Base-by-base conservation (phyloP, 1,140 invertebrate genomes). In the Anastrepha obliqua region DNA sequence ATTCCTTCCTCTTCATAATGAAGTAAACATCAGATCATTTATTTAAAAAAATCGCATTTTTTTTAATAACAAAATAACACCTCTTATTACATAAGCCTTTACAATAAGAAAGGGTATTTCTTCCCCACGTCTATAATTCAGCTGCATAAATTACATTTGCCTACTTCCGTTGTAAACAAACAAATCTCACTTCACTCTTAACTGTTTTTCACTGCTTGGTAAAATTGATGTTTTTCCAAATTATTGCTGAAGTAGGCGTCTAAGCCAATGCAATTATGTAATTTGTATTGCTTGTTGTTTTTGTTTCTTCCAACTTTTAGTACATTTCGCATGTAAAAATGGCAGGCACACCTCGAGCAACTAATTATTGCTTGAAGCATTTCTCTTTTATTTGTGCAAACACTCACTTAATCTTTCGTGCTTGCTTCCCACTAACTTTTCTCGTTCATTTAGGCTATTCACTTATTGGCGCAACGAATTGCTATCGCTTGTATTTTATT, bases 281-380 rank as follows among this genome's bases (percentile, higher is more conserved):
- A 74, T 74, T 74, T 74, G 67, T 47, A 74, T 44, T 74, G 67
- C 47, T 74, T 74, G 67, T 74, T 29, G 29, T 29, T 29, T 74
- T 74, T 2, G 67, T 13, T 7, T 13, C 67, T 29, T 1, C 29
- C 29, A 29, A 29, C 29, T 29, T 29, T 29, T 29, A 29, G 29
- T 29, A 29, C 29, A 29, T 29, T 29, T 29, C 29, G 29, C 29
- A 29, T 29, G 29, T 29, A 29, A 29, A 29, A 29, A 29, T 29
- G 29, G 29, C 29, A 29, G 1, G 29, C 29, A 29, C 29, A 29
- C 29, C 29, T 29, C 29, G 29, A 29, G 29, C 29, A 5, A 74
- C 29, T 74, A 44, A 74, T 74, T 74, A 74, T 17, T 74, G 39
- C 67, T 47, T 17, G 20, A 67, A 74, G 39, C 1, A 74, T 39